Percentiles rank a stretch among this genome's conserved stretches.
Evolutionary conservation across 2,888 invertebrate genomes (phyloP).

Genomic region (Embidobia sp.): DNA sequence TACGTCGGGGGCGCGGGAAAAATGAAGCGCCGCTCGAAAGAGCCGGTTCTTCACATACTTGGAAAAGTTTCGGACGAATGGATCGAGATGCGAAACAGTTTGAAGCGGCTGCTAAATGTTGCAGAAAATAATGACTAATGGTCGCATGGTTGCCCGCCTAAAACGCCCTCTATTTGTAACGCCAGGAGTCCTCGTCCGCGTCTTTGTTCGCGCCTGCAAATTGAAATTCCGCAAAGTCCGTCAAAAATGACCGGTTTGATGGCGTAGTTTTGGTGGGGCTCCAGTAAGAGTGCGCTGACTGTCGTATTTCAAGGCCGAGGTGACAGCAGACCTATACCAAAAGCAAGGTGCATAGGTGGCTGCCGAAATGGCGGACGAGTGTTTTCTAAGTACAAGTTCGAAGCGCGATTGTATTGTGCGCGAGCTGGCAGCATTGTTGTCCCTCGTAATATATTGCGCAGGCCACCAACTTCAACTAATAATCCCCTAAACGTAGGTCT

Average conservation of each 20-base stretch:
- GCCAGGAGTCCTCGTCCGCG: not conserved
- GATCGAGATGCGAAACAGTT: conserved; percentile 79
- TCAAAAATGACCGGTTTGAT: not conserved
- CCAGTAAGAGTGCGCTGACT: conserved; percentile 11
- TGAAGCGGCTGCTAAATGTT: conserved; percentile 81
- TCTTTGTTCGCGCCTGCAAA: conserved; percentile 1
- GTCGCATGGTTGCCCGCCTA: conserved; percentile 71
- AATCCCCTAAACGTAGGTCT: conserved; percentile 72
- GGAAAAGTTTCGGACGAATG: conserved; percentile 77
- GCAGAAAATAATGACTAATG: conserved; percentile 81
- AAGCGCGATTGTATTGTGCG: conserved; percentile 70
- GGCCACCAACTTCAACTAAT: conserved; percentile 74
- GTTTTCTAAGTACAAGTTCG: conserved; percentile 69
- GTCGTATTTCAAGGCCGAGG: conserved; percentile 32
- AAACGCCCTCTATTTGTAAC: conserved; percentile 67
- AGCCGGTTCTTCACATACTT: conserved; percentile 75
- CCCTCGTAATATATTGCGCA: conserved; percentile 72
- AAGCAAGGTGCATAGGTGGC: conserved; percentile 46
- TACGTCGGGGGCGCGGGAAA: conserved; percentile 55
- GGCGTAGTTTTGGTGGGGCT: conserved; percentile 4
- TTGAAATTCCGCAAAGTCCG: conserved; percentile 8
- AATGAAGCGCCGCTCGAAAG: conserved; percentile 23
- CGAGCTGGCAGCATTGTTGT: conserved; percentile 72
- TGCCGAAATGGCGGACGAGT: conserved; percentile 61
- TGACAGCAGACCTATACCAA: conserved; percentile 29